Evolutionary conservation across 2,797 vertebrate genomes (phyloP).

Genomic region (Nasua narica): DNA sequence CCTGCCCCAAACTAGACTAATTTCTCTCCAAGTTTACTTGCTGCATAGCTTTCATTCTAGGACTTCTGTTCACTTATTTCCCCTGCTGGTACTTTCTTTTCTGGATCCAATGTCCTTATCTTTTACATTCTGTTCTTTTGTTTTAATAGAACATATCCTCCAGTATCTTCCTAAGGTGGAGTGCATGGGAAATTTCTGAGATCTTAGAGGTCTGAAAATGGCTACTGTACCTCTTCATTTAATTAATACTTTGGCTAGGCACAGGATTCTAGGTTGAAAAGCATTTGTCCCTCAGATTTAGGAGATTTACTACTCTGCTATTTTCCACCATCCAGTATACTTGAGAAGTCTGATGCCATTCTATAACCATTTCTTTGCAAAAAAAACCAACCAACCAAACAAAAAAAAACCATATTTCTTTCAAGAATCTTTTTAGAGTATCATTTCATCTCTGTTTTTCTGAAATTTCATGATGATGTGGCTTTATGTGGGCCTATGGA

Average conservation of each 20-base stretch:
- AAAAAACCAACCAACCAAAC: neutral
- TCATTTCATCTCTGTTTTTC: neutral
- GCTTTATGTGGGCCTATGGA: neutral
- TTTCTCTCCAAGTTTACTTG: neutral
- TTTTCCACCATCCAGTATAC: neutral
- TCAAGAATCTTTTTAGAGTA: neutral
- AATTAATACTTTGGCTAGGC: neutral
- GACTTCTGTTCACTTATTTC: neutral
- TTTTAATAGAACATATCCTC: neutral
- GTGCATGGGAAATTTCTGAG: neutral
- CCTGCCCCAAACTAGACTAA: neutral
- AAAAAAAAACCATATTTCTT: neutral
- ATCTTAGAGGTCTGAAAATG: neutral
- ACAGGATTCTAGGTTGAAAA: neutral
- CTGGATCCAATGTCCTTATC: neutral
- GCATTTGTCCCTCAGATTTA: neutral
- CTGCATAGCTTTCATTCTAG: neutral
- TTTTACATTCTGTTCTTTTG: neutral
- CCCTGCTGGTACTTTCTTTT: neutral
- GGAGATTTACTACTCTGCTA: neutral
- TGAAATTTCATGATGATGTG: constrained; percentile 1
- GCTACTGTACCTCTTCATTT: neutral
- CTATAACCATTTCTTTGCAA: neutral
- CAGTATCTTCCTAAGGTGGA: neutral
- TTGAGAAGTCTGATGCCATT: neutral